Evolutionary conservation across 2,888 invertebrate species (phyloP).

Genomic region (Volucella zonaria): DNA sequence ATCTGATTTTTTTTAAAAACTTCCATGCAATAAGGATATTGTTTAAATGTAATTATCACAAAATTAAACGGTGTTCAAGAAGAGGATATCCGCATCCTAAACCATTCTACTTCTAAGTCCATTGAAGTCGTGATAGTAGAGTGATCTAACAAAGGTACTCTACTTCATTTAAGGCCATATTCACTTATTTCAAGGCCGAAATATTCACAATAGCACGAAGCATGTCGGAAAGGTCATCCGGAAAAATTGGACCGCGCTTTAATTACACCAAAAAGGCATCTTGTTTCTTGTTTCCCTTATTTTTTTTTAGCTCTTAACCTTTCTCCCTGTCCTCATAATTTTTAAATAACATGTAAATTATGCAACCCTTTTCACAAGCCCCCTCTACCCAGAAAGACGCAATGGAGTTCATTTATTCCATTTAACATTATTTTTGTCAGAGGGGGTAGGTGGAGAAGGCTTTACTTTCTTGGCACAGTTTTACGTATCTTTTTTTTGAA

Average conservation of each 20-base stretch:
- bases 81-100: too few species aligned
- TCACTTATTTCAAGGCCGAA: too few species aligned
- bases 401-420: constrained; percentile 28
- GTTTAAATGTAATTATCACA: too few species aligned
- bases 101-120: too few species aligned
- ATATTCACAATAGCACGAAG: too few species aligned
- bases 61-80: too few species aligned
- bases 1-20: too few species aligned
- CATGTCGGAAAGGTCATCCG: too few species aligned
- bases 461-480: constrained; percentile 35
- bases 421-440: not conserved
- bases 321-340: constrained; percentile 10
- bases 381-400: not conserved
- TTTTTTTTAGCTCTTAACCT: not conserved
- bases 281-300: constrained; percentile 20
- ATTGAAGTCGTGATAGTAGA: too few species aligned
- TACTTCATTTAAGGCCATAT: too few species aligned
- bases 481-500: constrained; percentile 17
- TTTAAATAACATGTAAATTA: constrained; percentile 64
- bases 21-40: too few species aligned
- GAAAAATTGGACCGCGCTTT: constrained; percentile 17
- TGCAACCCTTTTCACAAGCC: constrained; percentile 44
- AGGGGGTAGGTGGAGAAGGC: not conserved
- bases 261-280: constrained; percentile 34
- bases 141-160: too few species aligned